These are phyloP conservation scores for Columbina picui DNA, from an alignment of 2,113 vertebrate genomes.

Conservation along the genomic window DNA sequence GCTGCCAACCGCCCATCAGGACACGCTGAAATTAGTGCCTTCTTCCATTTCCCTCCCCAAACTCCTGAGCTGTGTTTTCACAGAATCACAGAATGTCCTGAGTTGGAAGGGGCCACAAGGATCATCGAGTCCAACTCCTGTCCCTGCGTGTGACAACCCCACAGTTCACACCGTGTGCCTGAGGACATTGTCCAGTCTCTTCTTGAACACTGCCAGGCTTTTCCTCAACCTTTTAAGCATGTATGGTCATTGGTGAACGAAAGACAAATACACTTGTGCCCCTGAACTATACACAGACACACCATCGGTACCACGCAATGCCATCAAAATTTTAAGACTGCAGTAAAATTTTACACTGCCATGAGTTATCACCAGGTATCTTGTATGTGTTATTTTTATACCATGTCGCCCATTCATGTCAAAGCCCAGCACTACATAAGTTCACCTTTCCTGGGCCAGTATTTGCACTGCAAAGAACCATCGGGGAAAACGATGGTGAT, in stretches of 20 bases:
- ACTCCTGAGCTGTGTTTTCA: neutral
- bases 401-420: fast-evolving
- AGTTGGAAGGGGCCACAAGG: no score
- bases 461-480: fast-evolving
- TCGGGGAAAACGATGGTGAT: fast-evolving
- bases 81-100: no score
- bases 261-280: fast-evolving
- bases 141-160: no score
- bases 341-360: neutral
- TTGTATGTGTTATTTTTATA: neutral
- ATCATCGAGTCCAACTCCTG: no score
- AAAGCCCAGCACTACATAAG: neutral
- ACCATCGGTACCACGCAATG: fast-evolving
- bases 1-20: neutral
- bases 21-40: neutral
- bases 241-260: neutral
- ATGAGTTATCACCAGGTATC: neutral
- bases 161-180: no score
- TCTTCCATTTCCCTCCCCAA: neutral
- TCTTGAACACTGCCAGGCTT: neutral
- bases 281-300: neutral
- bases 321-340: neutral
- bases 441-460: neutral
- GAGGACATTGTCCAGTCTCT: no score
- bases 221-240: fast-evolving